These are phyloP conservation scores for Paramormyrops hopkinsi DNA, from an alignment of 2,797 vertebrate genomes.

Conservation along the genomic window DNA sequence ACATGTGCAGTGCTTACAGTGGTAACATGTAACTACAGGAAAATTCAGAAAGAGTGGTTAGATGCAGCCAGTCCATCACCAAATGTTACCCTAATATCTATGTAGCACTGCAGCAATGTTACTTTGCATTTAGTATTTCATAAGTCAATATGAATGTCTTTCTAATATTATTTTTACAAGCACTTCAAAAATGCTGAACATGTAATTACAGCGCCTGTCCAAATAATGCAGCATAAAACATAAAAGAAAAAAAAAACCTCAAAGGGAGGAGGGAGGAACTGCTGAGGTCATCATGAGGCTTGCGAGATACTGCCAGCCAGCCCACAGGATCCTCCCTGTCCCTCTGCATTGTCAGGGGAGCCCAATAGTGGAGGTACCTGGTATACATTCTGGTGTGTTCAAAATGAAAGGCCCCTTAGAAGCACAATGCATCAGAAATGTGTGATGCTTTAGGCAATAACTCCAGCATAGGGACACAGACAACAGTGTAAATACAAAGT, in stretches of 20 bases:
- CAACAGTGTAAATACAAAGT: neutral
- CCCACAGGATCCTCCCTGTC: neutral
- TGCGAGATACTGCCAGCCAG: neutral
- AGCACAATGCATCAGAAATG: neutral
- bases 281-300: neutral
- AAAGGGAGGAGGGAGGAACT: neutral
- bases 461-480: neutral
- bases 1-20: neutral
- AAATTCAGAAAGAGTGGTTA: neutral
- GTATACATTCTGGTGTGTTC: neutral
- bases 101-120: neutral
- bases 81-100: neutral
- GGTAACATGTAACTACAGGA: neutral
- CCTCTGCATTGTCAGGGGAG: neutral
- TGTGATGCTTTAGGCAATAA: neutral
- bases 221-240: neutral
- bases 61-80: neutral
- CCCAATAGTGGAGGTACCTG: neutral
- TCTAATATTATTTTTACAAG: neutral
- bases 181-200: neutral
- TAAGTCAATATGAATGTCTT: neutral
- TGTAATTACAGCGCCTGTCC: neutral
- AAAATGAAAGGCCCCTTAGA: neutral
- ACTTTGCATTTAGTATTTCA: conserved; percentile 5
- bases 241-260: neutral